Evolutionary conservation across 1,140 invertebrate species (phyloP), one percentile per base, ranked within the genome.

Genomic region (Hylaeus anthracinus): DNA sequence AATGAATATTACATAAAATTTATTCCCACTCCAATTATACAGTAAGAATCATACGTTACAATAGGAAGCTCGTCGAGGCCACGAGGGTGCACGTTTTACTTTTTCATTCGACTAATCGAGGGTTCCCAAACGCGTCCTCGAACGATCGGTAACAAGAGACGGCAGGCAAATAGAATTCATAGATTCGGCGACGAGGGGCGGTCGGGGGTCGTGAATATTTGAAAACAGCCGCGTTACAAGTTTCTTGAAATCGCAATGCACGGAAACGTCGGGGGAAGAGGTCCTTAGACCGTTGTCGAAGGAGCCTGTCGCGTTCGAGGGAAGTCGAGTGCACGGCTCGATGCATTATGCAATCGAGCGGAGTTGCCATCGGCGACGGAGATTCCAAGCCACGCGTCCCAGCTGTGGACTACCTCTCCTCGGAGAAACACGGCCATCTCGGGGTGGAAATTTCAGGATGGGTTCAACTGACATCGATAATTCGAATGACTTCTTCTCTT

Each of bases 201-300:
- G n/a, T 12, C 26, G 5, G 4, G 41, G 48, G 14, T 71, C 66
- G 66, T 78, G 75, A 78, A 78, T 78, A 78, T 71, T 78, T 78
- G 65, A 78, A 8, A 53, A 63, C 45, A 15, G 56, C 66, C 66
- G 51, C 69, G 77, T 79, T 72, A 79, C 77, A 72, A 72, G 77
- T 72, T 72, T 41, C 77, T 79, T 15, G 70, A 65, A 71, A 79
- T 79, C 77, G 77, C 70, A 60, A 61, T 71, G 56, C 69, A 48
- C 60, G 26, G 67, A 14, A 65, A 12, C 45, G 51, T 4, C 26
- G 77, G 70, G 26, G 6, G 60, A 67, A 79, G 69, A 79, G 77
- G 77, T 72, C 77, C 69, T 79, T 72, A 53, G 77, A 61, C 77
- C 61, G 77, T 71, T 79, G 77, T 79, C 70, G 77, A 65, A 64